Base-by-base conservation (phyloP, 2,888 invertebrate species). In the Scaptomyza reducta region DNA sequence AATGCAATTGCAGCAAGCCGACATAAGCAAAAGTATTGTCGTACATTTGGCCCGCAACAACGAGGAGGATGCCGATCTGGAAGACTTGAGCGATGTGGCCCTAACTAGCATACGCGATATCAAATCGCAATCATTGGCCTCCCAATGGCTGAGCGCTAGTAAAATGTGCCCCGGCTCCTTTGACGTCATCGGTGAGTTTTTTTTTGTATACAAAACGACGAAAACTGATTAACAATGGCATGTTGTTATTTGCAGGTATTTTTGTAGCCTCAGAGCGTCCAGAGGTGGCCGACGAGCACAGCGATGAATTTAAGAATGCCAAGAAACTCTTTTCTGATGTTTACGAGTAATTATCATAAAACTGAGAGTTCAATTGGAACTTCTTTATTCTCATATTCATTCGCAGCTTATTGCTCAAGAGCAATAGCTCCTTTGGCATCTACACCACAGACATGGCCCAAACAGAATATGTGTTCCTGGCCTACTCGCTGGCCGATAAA, bases 101-200 rank as follows among this genome's bases (percentile, higher is more conserved):
- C 44, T 79, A 14, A 71, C 74, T 3, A 40, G 40, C 14, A 80
- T 89, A n/a, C 71, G 84, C 3, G 85, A 87, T 44, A 82, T 91
- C 16, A 85, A 90, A 59, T 73, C 88, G 10, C 90, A 90, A 60
- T 81, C 89, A 1, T 57, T 91, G 56, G 86, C 90, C 3, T 81
- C 96, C 88, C 97, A 97, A 92, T 96, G 97, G 41, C 94, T 95
- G 90, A 96, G 96, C 93, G 96, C 97, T 1, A 95, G 96, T 2
- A 94, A 97, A 91, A 97, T 98, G 97, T 92, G 98, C 68, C 96
- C 97, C 33, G 98, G 98, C 42, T 98, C 97, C 46, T 94, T 97
- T 93, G 95, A 95, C 92, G 95, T 98, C 49, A 93, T 97, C 89
- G 98, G 96, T 91, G 71, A 49, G 80, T 61, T 62, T 22, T n/a